A percentile compares a stretch with the other conserved stretches of the same genome.
Conservation (phyloP, 2,113 vertebrate species). For the Dryoscopus gambensis region DNA sequence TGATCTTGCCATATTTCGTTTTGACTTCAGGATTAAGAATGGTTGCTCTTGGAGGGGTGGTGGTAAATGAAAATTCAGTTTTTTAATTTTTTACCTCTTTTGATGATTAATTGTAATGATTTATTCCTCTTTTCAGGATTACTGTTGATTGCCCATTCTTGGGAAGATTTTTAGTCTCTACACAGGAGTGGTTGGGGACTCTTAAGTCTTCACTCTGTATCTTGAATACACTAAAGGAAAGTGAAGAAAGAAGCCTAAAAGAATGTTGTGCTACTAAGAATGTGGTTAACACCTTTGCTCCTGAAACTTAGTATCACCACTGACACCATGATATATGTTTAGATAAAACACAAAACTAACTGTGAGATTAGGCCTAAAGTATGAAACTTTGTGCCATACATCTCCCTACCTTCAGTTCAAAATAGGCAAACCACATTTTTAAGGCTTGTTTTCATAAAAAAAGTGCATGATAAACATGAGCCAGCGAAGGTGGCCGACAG, state of each 20-base stretch:
- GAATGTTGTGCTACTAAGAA: neutral
- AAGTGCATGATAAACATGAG: neutral
- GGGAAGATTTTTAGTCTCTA: neutral
- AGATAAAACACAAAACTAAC: neutral
- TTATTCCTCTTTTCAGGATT: neutral
- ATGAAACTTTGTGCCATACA: neutral
- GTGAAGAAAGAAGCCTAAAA: neutral
- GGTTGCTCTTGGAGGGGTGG: neutral
- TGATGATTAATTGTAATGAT: neutral
- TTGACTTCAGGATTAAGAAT: neutral
- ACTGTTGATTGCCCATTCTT: neutral
- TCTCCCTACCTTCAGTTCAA: neutral
- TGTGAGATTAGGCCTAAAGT: neutral
- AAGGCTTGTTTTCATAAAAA: neutral
- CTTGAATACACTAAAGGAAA: neutral
- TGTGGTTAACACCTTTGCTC: neutral
- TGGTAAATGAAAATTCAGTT: neutral
- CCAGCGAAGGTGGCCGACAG: fast-evolving
- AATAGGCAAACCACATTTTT: neutral
- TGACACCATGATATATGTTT: neutral
- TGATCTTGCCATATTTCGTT: neutral
- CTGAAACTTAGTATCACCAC: neutral
- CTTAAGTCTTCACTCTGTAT: neutral
- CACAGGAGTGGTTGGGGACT: neutral
- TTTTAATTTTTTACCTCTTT: neutral